Percentiles rank a stretch among this genome's conserved stretches.
Evolutionary conservation across 2,888 invertebrate species (phyloP).

Genomic region (Timema podura): DNA sequence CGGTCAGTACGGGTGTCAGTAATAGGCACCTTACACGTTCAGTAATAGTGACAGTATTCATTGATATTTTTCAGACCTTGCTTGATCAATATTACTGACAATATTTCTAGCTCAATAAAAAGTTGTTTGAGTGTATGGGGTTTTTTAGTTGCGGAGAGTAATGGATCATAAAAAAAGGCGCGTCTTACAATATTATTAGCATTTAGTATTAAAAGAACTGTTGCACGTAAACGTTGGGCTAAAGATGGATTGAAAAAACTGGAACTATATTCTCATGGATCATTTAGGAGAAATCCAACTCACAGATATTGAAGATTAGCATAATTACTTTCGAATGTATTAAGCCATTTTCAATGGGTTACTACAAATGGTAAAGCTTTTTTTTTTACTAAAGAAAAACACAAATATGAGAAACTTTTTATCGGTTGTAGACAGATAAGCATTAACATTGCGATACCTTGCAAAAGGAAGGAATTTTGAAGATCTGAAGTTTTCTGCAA

Average conservation of each 20-base stretch:
- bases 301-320: neutral
- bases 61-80: neutral
- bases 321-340: neutral
- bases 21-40: neutral
- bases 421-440: neutral
- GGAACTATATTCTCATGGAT: neutral
- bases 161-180: neutral
- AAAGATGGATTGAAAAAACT: neutral
- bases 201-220: neutral
- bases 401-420: neutral
- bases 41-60: neutral
- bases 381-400: neutral
- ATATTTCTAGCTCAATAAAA: too few species aligned
- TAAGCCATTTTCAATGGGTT: neutral
- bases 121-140: too few species aligned
- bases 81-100: neutral
- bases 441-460: neutral
- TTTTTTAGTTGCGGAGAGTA: neutral
- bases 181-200: neutral
- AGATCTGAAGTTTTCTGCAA: neutral
- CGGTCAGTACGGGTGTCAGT: neutral
- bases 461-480: neutral
- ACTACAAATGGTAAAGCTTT: neutral
- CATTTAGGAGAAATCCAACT: neutral
- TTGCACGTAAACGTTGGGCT: neutral